Base-by-base conservation (phyloP, 2,113 vertebrate species). In the Bufo gargarizans region DNA sequence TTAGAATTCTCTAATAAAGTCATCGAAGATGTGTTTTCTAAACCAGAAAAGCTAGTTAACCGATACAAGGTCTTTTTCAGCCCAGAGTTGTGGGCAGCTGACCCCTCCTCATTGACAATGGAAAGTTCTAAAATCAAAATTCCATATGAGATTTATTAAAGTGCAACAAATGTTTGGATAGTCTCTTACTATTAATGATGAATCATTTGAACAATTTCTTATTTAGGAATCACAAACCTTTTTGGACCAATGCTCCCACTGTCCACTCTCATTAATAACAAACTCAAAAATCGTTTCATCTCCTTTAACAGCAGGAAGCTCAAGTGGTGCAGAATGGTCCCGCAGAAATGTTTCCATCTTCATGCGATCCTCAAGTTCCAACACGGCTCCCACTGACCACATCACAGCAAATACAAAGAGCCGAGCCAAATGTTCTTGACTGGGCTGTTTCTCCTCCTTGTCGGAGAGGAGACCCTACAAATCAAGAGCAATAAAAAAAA, bases 251-350 rank as follows among this genome's bases (percentile, higher is more conserved):
- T 95, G 95, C 56, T 96, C 94, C 96, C 96, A 97, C 49, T 95
- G 90, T n/a, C 96, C 96, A 82, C 76, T 91, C 74, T 92, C 90
- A 76, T 88, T 91, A 84, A 97, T 90, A 11, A 90, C 91, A 90
- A 96, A 97, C 89, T 97, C 96, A 91, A 96, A 97, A 20, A 97
- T 94, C n/a, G 93, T 96, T 72, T 95, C 93, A 59, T 96, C 92
- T 8, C 92, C 93, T n/a, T 90, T 91, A 58, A 95, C 91, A 17
- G 33, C 76, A 55, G 96, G 96, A 86, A 97, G 93, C 84, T 96
- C 94, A 86, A 95, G 94, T 61, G 90, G 58, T 14, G 92, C 92
- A 33, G 93, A 79, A 89, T 94, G 92, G 4, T 53, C 76, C 89
- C 84, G 92, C 0, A 97, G 89, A 88, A 96, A 97, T 45, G 90